Percentiles rank a stretch among this genome's conserved stretches.
Evolutionary conservation across 2,888 invertebrate genomes (phyloP).

Genomic region (Zootermopsis nevadensis): DNA sequence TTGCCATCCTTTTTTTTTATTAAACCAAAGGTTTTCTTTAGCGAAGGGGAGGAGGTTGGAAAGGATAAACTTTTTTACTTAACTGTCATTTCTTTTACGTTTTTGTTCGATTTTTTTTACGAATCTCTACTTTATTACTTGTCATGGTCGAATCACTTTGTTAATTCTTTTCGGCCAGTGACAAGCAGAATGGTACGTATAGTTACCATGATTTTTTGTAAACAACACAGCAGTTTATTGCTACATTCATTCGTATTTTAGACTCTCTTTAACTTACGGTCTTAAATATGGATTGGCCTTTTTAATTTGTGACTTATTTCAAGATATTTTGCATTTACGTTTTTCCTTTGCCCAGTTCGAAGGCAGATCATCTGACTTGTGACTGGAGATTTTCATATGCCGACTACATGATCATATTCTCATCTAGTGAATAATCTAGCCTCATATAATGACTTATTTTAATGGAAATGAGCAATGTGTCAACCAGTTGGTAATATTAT

Average conservation of each 20-base stretch:
- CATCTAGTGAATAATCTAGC: too few species aligned
- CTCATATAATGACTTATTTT: too few species aligned
- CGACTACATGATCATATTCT: too few species aligned
- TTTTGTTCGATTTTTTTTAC: background rate
- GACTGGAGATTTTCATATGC: too few species aligned
- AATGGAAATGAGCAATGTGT: too few species aligned
- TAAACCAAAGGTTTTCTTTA: slow-evolving; percentile 22
- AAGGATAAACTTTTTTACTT: slow-evolving; percentile 24
- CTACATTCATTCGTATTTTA: too few species aligned
- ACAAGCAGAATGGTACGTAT: background rate
- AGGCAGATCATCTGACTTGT: too few species aligned
- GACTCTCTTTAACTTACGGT: too few species aligned
- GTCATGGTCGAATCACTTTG: background rate
- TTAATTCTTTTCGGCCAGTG: background rate
- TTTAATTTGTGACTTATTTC: too few species aligned
- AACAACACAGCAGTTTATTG: background rate
- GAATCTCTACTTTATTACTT: slow-evolving; percentile 3
- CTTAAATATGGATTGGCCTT: too few species aligned
- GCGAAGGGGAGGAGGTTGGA: background rate
- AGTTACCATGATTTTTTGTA: background rate
- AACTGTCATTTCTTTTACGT: background rate
- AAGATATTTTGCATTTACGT: background rate
- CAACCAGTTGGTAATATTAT: too few species aligned
- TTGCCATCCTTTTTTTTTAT: slow-evolving; percentile 23
- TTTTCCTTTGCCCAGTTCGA: background rate